Base-by-base conservation (phyloP, 1,140 invertebrate genomes). In the Camponotus pennsylvanicus region DNA sequence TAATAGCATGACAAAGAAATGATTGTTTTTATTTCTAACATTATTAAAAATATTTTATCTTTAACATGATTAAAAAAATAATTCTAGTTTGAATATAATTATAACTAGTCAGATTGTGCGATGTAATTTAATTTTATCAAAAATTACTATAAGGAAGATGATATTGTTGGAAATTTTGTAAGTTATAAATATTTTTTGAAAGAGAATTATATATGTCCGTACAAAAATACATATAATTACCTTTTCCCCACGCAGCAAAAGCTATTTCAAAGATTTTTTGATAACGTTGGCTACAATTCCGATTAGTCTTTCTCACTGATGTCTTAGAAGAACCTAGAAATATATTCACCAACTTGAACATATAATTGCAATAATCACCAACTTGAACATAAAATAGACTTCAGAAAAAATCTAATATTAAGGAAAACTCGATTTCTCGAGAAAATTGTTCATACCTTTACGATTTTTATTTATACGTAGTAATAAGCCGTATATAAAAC, bases 181-280 rank as follows among this genome's bases (percentile, higher is more conserved):
- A 49, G 13, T 49, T 15, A 49, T 49, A 49, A 49, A 49, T 49
- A 49, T 42, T 42, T 67, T 6, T 67, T 18, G 8, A 67, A 18
- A 40, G 15, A 66, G 6, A 55, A 55, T 55, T 57, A 27, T 52
- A 52, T 52, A 21, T 21, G 27, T 21, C 6, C 21, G 7, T 34
- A n/a, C 6, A 63, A 6, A 75, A 59, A 42, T 5, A 57, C 3
- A 67, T 2, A 1, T 15, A 67, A 32, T 18, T 78, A 91, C 90
- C 59, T 87, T 34, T 80, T 8, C 89, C 90, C 87, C 88, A 91
- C 0, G 3, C 15, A 59, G 27, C 8, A 9, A 91, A 91, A 18
- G 9, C n/a, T 2, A 4, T 4, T 5, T 89, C 63, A 9, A 88
- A 80, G 11, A 85, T 11, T 7, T 64, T 32, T 18, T 87, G 69